A percentile compares a stretch with the other conserved stretches of the same genome.
These are phyloP conservation scores for Melanerpes formicivorus DNA, from an alignment of 2,113 vertebrate genomes.

Conservation along the genomic window DNA sequence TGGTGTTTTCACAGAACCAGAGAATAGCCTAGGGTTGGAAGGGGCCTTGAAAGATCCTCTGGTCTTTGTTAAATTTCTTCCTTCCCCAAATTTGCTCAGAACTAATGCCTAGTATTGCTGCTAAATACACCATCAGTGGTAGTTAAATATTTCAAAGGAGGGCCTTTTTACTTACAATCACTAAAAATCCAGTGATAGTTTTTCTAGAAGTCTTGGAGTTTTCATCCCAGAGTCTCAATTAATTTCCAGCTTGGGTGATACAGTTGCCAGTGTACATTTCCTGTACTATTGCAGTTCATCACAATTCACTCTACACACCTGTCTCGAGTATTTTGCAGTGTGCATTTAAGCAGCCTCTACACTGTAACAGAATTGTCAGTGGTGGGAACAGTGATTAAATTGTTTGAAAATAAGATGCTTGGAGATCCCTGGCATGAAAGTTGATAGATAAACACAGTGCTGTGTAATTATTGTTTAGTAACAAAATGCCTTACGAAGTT, in stretches of 20 bases:
- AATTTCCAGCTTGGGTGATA: not conserved
- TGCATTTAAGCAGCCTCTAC: not conserved
- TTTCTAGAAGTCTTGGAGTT: not conserved
- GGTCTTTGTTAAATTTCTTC: not conserved
- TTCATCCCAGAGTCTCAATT: not conserved
- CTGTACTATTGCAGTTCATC: not conserved
- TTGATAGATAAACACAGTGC: not conserved
- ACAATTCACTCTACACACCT: not conserved
- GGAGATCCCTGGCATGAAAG: not conserved
- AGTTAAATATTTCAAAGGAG: not conserved
- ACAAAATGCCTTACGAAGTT: not conserved
- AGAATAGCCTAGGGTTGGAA: not conserved
- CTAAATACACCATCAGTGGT: not conserved
- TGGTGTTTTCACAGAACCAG: not conserved
- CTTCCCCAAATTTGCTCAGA: not conserved
- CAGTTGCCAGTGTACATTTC: not conserved
- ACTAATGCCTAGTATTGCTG: not conserved
- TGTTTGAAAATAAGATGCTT: not conserved
- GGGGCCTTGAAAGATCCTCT: not conserved
- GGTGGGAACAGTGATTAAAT: not conserved
- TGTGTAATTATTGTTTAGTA: conserved; percentile 12
- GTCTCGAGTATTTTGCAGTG: not conserved
- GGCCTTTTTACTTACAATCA: not conserved
- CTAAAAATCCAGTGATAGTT: not conserved
- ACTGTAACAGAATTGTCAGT: not conserved